A percentile compares a stretch with the other conserved stretches of the same genome.
Conservation (phyloP, 2,113 vertebrate genomes). For the Pleuronectes platessa region DNA sequence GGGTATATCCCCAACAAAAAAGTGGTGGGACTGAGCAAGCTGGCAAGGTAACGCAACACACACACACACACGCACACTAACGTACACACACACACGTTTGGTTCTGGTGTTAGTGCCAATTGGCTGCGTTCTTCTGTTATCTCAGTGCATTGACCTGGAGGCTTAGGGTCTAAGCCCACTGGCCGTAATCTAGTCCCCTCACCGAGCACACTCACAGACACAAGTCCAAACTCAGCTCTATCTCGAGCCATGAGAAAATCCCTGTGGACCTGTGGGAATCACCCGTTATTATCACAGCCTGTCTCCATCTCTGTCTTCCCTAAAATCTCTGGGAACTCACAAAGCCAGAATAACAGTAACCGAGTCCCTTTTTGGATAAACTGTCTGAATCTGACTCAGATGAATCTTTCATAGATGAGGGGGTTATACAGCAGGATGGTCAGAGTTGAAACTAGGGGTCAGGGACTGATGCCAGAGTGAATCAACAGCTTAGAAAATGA, state of each 20-base stretch:
- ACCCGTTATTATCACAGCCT: constrained; percentile 66
- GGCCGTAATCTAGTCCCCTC: constrained; percentile 67
- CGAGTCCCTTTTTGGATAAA: constrained; percentile 16
- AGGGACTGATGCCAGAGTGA: constrained; percentile 46
- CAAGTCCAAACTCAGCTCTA: constrained; percentile 62
- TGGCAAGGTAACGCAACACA: constrained; percentile 78
- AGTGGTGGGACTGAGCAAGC: constrained; percentile 81
- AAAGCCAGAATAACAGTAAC: constrained; percentile 17
- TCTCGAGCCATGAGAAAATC: constrained; percentile 75
- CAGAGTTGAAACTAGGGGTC: neutral
- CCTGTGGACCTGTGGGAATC: constrained; percentile 71
- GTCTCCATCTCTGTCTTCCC: constrained; percentile 31
- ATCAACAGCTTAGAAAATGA: constrained; percentile 28
- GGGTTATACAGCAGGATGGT: constrained; percentile 6
- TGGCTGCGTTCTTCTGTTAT: constrained; percentile 82
- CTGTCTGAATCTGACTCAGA: constrained; percentile 28
- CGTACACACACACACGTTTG: constrained; percentile 23
- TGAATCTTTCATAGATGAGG: constrained; percentile 67
- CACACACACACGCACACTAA: constrained; percentile 14
- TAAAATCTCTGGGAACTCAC: constrained; percentile 44
- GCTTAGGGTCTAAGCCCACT: constrained; percentile 77
- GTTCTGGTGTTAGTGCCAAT: constrained; percentile 61
- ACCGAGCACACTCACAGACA: constrained; percentile 61
- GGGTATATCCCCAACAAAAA: constrained; percentile 85
- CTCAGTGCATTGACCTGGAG: constrained; percentile 78